Percentiles rank a stretch among this genome's conserved stretches.
These are phyloP conservation scores for Lepidostoma basale DNA, from an alignment of 1,140 invertebrate species.

Conservation along the genomic window DNA sequence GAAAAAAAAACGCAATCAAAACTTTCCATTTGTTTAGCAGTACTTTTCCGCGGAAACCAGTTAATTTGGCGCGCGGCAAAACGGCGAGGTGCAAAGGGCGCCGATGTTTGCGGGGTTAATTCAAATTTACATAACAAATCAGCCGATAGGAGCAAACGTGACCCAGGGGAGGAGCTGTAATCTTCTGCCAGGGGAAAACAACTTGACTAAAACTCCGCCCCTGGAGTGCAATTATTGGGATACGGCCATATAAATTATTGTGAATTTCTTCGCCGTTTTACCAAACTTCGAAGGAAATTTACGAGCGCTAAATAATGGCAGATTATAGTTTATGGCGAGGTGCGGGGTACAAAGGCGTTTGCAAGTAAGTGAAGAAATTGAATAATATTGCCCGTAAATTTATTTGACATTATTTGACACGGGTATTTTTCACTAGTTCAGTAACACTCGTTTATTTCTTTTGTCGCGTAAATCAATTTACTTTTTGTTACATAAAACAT, in stretches of 20 bases:
- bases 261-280: neutral
- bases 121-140: slow-evolving; percentile 28
- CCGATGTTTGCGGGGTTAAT: slow-evolving; percentile 15
- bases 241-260: slow-evolving; percentile 15
- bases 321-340: no score
- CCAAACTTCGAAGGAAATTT: neutral
- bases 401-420: no score
- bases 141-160: slow-evolving; percentile 17
- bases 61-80: neutral
- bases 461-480: no score
- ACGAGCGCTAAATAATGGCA: neutral
- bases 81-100: neutral
- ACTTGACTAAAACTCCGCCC: slow-evolving; percentile 5
- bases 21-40: neutral
- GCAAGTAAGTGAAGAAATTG: no score
- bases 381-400: no score
- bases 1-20: neutral
- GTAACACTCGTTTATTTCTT: no score
- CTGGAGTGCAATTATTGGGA: slow-evolving; percentile 1
- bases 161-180: slow-evolving; percentile 10
- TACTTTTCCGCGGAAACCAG: neutral
- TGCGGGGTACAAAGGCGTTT: no score
- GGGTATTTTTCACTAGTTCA: no score
- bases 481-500: no score
- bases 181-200: slow-evolving; percentile 16